Evolutionary conservation across 2,797 vertebrate species (phyloP).

Genomic region (Caiman crocodilus): DNA sequence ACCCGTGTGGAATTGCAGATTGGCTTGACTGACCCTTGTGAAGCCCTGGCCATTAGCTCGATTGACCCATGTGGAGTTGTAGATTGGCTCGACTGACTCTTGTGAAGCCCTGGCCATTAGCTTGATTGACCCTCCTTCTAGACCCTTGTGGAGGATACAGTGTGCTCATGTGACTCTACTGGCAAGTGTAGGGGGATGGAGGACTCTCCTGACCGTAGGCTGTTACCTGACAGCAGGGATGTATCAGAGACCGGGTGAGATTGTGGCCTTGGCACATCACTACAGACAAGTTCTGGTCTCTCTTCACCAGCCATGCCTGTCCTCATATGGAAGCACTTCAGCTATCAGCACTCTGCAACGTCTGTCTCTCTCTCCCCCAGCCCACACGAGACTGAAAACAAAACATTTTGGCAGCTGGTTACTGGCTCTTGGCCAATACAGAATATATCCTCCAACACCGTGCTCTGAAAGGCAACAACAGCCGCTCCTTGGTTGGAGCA

Average conservation of each 20-base stretch:
- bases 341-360: neutral
- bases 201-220: neutral
- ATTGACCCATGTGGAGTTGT: too few relatives aligned
- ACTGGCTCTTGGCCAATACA: neutral
- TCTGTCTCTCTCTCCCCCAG: neutral
- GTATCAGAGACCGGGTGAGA: neutral
- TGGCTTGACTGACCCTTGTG: too few relatives aligned
- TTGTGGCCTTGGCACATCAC: accelerated
- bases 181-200: neutral
- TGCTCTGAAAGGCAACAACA: neutral
- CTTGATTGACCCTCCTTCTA: neutral
- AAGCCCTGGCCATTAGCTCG: too few relatives aligned
- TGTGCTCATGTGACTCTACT: neutral
- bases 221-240: neutral
- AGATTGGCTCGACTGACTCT: too few relatives aligned
- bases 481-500: neutral
- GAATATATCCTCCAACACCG: neutral
- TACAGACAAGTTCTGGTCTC: neutral
- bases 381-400: neutral
- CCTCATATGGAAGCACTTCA: neutral
- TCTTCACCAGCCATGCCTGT: neutral
- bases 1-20: too few relatives aligned
- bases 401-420: neutral
- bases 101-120: too few relatives aligned
- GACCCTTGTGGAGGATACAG: too few relatives aligned